Conservation (phyloP, 2,888 invertebrate genomes). For the Patella caerulea region DNA sequence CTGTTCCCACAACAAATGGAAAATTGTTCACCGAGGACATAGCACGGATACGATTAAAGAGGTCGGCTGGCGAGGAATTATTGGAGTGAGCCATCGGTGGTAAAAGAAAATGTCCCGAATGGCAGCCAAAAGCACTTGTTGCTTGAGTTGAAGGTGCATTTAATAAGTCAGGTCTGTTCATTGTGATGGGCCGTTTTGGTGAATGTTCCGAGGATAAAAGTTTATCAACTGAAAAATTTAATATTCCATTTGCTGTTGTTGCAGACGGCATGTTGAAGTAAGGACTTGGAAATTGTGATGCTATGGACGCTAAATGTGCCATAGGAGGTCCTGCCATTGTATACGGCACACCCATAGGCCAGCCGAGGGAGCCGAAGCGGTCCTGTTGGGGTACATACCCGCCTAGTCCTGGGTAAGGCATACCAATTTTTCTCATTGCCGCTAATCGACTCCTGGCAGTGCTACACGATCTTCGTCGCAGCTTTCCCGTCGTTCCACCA, state of each 20-base stretch:
- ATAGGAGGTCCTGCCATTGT: conserved; percentile 33
- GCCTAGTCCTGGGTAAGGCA: conserved; percentile 48
- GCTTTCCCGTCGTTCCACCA: conserved; percentile 96
- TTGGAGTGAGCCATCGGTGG: no score
- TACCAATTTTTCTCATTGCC: conserved; percentile 83
- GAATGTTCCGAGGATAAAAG: conserved; percentile 6
- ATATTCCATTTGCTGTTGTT: background rate
- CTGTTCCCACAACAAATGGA: no score
- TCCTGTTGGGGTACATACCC: conserved; percentile 46
- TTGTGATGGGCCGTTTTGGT: no score
- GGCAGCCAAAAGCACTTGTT: no score
- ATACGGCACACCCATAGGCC: conserved; percentile 32
- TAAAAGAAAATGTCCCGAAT: no score
- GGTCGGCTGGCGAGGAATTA: no score
- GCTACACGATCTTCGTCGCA: conserved; percentile 86
- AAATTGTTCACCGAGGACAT: no score
- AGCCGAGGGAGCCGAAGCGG: conserved; percentile 44
- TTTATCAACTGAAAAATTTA: conserved; percentile 26
- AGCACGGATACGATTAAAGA: no score
- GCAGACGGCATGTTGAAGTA: conserved; percentile 11
- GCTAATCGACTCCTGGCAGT: conserved; percentile 90
- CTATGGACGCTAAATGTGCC: conserved; percentile 16
- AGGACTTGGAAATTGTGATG: background rate
- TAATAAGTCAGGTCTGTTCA: no score
- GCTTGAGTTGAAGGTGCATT: no score